Evolutionary conservation across 1,140 invertebrate species (phyloP).

Genomic region (Drosophila saltans): DNA sequence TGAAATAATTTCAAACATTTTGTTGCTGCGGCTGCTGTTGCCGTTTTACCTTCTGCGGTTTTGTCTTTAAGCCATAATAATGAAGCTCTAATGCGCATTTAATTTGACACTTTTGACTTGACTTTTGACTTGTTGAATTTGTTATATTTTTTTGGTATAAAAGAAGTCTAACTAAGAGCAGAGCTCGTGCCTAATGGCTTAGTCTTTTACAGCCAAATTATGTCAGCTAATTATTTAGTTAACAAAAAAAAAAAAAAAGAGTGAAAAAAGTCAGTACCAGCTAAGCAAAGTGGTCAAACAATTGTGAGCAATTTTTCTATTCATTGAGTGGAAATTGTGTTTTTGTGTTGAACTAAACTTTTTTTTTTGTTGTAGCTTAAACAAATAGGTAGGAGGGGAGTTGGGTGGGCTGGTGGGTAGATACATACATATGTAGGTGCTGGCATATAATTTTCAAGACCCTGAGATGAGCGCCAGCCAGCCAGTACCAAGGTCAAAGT

Average conservation of each 20-base stretch:
- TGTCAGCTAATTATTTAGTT: conserved; percentile 81
- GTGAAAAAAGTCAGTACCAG: conserved; percentile 13
- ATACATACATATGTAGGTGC: conserved; percentile 49
- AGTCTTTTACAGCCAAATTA: conserved; percentile 68
- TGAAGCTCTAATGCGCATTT: conserved; percentile 79
- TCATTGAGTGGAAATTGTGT: conserved; percentile 78
- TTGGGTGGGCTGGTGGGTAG: conserved; percentile 19
- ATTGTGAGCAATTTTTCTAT: conserved; percentile 80
- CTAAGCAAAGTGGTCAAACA: conserved; percentile 43
- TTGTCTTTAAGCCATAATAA: conserved; percentile 57
- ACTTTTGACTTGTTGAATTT: conserved; percentile 67
- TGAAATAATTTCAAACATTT: conserved; percentile 20
- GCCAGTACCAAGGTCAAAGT: conserved; percentile 70
- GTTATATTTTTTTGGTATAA: not conserved
- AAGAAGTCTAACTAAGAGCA: conserved; percentile 23
- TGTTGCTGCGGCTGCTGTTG: conserved; percentile 25
- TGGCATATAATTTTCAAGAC: conserved; percentile 78
- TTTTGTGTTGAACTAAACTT: conserved; percentile 40
- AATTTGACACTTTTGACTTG: conserved; percentile 79
- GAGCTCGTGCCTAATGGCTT: conserved; percentile 66
- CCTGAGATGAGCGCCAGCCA: conserved; percentile 56
- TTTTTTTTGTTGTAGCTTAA: not conserved
- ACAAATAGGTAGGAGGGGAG: not conserved
- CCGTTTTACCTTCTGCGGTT: conserved; percentile 23
- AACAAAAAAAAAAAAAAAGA: conserved; percentile 45